Evolutionary conservation across 2,113 vertebrate species (phyloP).

Genomic region (Cathartes aura): DNA sequence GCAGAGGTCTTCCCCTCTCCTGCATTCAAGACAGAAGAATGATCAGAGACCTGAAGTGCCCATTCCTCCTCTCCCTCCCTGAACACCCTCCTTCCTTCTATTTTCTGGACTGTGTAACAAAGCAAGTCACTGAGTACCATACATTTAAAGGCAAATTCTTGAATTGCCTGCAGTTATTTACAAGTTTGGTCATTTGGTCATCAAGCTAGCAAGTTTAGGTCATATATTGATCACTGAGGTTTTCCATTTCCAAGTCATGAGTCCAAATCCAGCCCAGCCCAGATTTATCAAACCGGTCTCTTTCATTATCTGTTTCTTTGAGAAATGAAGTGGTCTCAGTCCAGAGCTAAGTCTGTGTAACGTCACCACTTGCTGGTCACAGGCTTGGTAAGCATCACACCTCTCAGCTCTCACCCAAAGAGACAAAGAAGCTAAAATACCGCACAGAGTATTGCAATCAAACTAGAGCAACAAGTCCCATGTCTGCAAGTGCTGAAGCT

Average conservation of each 20-base stretch:
- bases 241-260: neutral
- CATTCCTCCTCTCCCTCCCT: neutral
- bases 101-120: neutral
- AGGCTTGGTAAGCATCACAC: neutral
- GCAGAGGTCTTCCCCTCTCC: neutral
- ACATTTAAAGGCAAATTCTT: neutral
- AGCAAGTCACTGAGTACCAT: neutral
- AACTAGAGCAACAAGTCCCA: neutral
- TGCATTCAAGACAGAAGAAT: neutral
- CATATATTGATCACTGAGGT: neutral
- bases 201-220: neutral
- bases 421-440: neutral
- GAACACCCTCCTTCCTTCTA: neutral
- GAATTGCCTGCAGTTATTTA: neutral
- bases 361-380: neutral
- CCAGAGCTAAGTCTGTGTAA: neutral
- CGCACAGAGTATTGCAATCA: neutral
- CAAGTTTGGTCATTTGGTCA: neutral
- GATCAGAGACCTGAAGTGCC: neutral
- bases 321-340: neutral
- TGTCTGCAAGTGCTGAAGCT: neutral
- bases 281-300: neutral
- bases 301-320: neutral
- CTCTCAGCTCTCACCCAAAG: neutral
- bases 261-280: neutral